Evolutionary conservation across 2,113 vertebrate genomes (phyloP).

Genomic region (Nannobrachium achirus): DNA sequence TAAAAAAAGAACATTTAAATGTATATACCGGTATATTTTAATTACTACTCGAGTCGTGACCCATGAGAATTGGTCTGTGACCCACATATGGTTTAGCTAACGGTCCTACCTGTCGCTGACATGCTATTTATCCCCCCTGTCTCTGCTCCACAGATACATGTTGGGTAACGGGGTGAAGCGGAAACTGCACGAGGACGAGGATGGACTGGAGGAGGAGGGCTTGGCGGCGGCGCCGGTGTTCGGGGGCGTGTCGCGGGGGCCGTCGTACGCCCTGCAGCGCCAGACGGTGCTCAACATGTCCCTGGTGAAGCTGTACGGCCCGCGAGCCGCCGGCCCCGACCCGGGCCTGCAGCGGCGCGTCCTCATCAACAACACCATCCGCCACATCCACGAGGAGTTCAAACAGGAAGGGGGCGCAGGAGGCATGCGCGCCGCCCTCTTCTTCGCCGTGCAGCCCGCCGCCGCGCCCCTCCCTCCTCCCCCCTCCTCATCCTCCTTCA

Average conservation of each 20-base stretch:
- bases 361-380: slow-evolving; percentile 90
- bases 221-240: background rate
- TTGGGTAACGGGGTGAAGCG: slow-evolving; percentile 92
- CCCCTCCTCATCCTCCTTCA: slow-evolving; percentile 61
- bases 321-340: slow-evolving; percentile 78
- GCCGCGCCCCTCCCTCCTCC: slow-evolving; percentile 65
- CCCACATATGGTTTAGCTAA: too few species aligned
- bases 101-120: too few species aligned
- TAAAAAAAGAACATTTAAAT: background rate
- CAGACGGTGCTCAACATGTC: slow-evolving; percentile 95
- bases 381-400: slow-evolving; percentile 88
- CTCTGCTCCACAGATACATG: slow-evolving; percentile 85
- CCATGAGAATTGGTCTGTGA: too few species aligned
- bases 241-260: slow-evolving; percentile 81
- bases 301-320: slow-evolving; percentile 91
- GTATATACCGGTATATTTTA: too few species aligned
- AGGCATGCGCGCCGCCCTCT: slow-evolving; percentile 81
- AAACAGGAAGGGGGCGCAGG: slow-evolving; percentile 82
- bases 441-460: slow-evolving; percentile 72
- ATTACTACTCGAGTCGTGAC: too few species aligned
- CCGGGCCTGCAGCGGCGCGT: slow-evolving; percentile 89
- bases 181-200: slow-evolving; percentile 89
- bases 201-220: slow-evolving; percentile 84
- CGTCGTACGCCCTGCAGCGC: slow-evolving; percentile 89
- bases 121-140: background rate